These are phyloP conservation scores for Nannoperca obscura DNA, from an alignment of 2,797 vertebrate genomes.

Conservation along the genomic window DNA sequence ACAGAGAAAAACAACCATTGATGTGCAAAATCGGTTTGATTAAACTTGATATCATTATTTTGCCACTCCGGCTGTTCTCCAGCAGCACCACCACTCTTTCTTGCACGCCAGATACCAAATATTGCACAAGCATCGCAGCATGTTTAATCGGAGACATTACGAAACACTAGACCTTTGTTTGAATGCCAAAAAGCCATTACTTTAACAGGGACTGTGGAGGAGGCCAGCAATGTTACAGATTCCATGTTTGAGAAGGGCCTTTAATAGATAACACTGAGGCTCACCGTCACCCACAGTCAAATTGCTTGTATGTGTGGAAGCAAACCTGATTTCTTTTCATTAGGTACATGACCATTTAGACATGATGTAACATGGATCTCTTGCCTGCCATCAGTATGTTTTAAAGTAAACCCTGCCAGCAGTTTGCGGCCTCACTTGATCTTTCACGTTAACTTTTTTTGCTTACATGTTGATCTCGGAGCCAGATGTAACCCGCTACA, in stretches of 20 bases:
- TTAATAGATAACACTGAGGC: not conserved
- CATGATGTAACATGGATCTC: too few species aligned
- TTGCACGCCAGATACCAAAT: not conserved
- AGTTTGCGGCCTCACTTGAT: not conserved
- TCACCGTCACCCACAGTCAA: not conserved
- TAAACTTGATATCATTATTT: not conserved
- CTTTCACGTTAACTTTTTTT: not conserved
- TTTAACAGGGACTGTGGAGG: not conserved
- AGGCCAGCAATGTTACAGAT: not conserved
- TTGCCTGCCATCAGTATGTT: conserved; percentile 30
- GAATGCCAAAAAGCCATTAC: not conserved
- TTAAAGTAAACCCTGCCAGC: not conserved
- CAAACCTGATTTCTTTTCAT: not conserved
- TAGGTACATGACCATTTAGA: not conserved
- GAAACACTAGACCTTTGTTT: not conserved
- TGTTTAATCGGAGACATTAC: not conserved
- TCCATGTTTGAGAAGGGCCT: not conserved
- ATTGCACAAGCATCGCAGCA: not conserved
- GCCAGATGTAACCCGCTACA: too few species aligned
- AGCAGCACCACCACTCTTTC: not conserved
- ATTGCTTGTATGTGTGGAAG: not conserved
- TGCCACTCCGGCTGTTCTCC: not conserved
- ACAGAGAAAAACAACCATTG: not conserved
- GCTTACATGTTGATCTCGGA: not conserved
- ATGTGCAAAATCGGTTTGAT: not conserved